Conservation (phyloP, 2,888 invertebrate species). For the Prosapia bicincta region DNA sequence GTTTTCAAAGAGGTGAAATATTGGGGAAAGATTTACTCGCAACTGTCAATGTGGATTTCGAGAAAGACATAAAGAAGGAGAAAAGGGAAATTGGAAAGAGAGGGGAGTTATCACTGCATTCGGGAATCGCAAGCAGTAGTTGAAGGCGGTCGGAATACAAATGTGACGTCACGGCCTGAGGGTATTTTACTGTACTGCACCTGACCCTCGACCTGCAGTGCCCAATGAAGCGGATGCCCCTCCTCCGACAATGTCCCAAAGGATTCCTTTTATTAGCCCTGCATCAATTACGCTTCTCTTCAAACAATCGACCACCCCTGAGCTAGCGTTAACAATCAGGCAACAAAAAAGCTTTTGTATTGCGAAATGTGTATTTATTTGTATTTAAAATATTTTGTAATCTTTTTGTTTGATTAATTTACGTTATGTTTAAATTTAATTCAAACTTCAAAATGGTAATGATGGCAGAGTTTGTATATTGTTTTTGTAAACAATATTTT, state of each 20-base stretch:
- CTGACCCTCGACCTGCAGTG: not conserved
- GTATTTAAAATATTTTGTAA: too few relatives aligned
- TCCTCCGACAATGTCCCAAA: not conserved
- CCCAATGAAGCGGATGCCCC: not conserved
- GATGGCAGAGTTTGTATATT: too few relatives aligned
- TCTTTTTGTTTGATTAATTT: too few relatives aligned
- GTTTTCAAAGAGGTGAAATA: too few relatives aligned
- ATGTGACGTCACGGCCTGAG: not conserved
- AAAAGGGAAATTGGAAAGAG: not conserved
- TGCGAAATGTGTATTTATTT: too few relatives aligned
- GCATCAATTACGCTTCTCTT: not conserved
- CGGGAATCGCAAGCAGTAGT: not conserved
- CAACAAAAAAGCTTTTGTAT: too few relatives aligned
- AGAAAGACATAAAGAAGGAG: not conserved
- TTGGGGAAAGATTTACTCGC: not conserved
- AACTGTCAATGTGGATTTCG: not conserved
- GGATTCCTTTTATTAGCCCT: not conserved
- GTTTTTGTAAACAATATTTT: too few relatives aligned
- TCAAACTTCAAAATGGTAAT: too few relatives aligned
- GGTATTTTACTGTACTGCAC: not conserved
- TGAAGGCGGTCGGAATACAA: not conserved
- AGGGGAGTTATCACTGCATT: not conserved
- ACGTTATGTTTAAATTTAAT: too few relatives aligned
- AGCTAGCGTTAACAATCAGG: not conserved
- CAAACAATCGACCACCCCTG: not conserved